Conservation (phyloP, 2,888 invertebrate species). For the Ecliptopera silaceata region DNA sequence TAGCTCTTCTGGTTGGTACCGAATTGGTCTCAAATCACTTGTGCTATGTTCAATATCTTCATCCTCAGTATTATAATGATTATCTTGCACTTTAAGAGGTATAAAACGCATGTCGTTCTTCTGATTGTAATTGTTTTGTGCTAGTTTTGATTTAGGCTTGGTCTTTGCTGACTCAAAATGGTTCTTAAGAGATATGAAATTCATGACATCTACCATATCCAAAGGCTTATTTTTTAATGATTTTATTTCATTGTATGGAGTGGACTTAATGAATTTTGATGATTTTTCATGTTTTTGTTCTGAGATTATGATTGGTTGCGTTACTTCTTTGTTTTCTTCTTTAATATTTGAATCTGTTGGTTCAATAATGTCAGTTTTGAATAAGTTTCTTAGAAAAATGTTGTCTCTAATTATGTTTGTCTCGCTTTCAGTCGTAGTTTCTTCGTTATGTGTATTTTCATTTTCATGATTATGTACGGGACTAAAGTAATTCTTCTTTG, state of each 20-base stretch:
- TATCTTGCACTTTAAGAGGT: conserved; percentile 46
- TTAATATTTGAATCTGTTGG: conserved; percentile 36
- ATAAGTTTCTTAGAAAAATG: conserved; percentile 66
- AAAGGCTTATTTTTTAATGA: conserved; percentile 53
- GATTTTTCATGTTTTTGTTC: conserved; percentile 55
- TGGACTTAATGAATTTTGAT: conserved; percentile 55
- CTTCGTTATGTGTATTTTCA: conserved; percentile 34
- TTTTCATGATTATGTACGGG: conserved; percentile 42
- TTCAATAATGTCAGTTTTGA: conserved; percentile 46
- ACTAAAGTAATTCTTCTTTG: conserved; percentile 50
- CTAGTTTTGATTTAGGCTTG: conserved; percentile 52
- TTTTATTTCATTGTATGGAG: conserved; percentile 56
- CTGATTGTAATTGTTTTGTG: conserved; percentile 41
- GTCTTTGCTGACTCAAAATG: conserved; percentile 70
- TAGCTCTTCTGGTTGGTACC: conserved; percentile 60
- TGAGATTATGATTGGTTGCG: conserved; percentile 39
- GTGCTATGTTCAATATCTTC: conserved; percentile 42
- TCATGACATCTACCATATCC: conserved; percentile 64
- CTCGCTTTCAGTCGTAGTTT: conserved; percentile 45
- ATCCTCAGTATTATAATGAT: conserved; percentile 44
- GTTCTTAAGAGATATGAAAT: conserved; percentile 65
- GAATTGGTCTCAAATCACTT: conserved; percentile 47
- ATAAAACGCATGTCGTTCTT: conserved; percentile 50
- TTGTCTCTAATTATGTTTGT: conserved; percentile 61
- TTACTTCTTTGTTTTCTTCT: conserved; percentile 37